Percentiles rank a stretch among this genome's conserved stretches.
phyloP scores from a whole-genome alignment of 92 coral and sea anemone genomes.

The Heteractis magnifica region DNA sequence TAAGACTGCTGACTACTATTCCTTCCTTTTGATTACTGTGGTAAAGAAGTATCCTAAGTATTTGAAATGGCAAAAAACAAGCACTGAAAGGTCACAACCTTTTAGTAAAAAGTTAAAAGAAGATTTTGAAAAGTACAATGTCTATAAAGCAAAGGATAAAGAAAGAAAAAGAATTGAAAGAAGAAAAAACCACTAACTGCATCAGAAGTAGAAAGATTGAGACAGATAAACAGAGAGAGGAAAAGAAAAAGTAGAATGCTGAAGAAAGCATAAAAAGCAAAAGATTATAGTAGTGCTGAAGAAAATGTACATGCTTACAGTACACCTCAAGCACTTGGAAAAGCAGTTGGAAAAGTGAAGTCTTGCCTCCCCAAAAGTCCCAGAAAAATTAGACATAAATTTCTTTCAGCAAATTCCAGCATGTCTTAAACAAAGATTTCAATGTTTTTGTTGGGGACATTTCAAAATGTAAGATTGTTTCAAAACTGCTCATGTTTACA shows the following conservation, averaged over 20 bases:
- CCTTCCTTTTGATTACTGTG: too few species aligned
- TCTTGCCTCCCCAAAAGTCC: too few species aligned
- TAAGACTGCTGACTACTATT: not conserved
- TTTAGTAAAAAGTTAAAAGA: not conserved
- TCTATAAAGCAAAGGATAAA: constrained; percentile 5
- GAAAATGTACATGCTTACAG: not conserved
- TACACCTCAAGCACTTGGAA: too few species aligned
- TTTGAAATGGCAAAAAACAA: not conserved
- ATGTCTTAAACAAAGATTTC: too few species aligned
- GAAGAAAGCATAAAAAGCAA: not conserved
- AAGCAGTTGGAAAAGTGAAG: too few species aligned
- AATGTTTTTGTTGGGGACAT: too few species aligned
- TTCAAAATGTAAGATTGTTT: too few species aligned
- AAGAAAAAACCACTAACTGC: not conserved
- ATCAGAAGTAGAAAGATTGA: not conserved
- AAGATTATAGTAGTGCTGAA: constrained; percentile 16
- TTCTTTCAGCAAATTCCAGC: too few species aligned
- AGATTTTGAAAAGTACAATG: constrained; percentile 21
- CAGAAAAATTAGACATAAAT: too few species aligned
- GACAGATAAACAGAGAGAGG: not conserved
- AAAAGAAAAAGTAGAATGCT: not conserved
- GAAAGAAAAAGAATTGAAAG: constrained; percentile 11
- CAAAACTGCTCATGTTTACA: too few species aligned
- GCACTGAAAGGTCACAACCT: not conserved
- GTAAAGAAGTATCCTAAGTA: too few species aligned